Percentiles rank a stretch among this genome's conserved stretches.
Conservation (phyloP, 2,888 invertebrate species). For the Ophraella communa region DNA sequence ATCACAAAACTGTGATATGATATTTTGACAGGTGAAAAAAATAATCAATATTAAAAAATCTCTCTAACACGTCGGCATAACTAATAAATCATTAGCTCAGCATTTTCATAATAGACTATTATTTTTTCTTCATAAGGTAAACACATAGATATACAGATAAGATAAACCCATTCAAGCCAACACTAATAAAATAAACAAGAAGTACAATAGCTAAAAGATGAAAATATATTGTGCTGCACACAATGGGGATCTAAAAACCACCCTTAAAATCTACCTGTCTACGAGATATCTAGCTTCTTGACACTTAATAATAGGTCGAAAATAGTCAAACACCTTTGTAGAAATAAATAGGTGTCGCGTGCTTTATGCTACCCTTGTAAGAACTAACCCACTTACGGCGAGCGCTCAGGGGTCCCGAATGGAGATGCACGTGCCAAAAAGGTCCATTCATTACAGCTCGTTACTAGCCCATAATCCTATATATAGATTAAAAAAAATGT, state of each 20-base stretch:
- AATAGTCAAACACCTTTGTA: neutral
- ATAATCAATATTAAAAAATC: too few relatives aligned
- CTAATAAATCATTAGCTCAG: too few relatives aligned
- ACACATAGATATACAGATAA: neutral
- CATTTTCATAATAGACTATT: too few relatives aligned
- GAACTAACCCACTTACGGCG: neutral
- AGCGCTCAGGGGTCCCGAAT: conserved; percentile 9
- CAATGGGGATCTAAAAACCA: neutral
- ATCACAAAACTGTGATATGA: too few relatives aligned
- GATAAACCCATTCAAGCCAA: neutral
- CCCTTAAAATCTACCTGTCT: neutral
- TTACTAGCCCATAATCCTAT: neutral
- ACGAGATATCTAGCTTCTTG: neutral
- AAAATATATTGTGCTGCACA: neutral
- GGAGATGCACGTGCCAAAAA: conserved; percentile 17
- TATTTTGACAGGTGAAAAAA: too few relatives aligned
- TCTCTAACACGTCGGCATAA: too few relatives aligned
- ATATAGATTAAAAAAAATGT: conserved; percentile 6
- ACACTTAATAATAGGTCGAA: neutral
- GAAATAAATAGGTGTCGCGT: conserved; percentile 10
- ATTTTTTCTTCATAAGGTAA: too few relatives aligned
- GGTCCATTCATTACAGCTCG: conserved; percentile 8
- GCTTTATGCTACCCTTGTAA: conserved; percentile 8
- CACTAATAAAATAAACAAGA: neutral
- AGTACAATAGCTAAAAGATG: too few relatives aligned